Percentiles rank a stretch among this genome's conserved stretches.
These are phyloP conservation scores for Falco cherrug DNA, from an alignment of 2,797 vertebrate species.

Conservation along the genomic window DNA sequence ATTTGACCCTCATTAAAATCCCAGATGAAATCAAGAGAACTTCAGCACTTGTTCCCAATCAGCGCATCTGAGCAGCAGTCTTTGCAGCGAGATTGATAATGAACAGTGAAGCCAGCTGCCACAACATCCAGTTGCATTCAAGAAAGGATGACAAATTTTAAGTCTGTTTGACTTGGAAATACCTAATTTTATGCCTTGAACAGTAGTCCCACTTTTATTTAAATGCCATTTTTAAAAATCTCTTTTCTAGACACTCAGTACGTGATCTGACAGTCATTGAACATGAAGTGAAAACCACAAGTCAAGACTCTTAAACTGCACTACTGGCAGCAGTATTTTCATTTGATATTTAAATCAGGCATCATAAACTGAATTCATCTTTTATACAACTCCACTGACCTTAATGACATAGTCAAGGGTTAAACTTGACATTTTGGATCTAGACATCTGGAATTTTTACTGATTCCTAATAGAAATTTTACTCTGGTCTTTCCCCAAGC, in stretches of 20 bases:
- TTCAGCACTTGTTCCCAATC: neutral
- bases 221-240: neutral
- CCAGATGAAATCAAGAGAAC: neutral
- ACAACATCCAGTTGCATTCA: neutral
- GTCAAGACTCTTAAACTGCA: neutral
- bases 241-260: neutral
- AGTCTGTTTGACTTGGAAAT: neutral
- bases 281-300: neutral
- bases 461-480: neutral
- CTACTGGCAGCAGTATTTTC: neutral
- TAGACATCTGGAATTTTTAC: neutral
- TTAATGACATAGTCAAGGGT: neutral
- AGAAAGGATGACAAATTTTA: neutral
- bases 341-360: neutral
- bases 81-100: neutral
- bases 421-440: neutral
- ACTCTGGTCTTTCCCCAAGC: neutral
- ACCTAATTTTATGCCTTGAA: neutral
- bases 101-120: neutral
- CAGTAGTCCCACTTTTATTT: neutral
- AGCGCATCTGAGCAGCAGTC: neutral
- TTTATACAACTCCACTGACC: neutral
- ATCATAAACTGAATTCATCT: neutral
- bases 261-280: neutral
- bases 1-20: neutral